These are phyloP conservation scores for Stegodyphus mimosarum DNA, from an alignment of 1,140 invertebrate species.

Conservation along the genomic window DNA sequence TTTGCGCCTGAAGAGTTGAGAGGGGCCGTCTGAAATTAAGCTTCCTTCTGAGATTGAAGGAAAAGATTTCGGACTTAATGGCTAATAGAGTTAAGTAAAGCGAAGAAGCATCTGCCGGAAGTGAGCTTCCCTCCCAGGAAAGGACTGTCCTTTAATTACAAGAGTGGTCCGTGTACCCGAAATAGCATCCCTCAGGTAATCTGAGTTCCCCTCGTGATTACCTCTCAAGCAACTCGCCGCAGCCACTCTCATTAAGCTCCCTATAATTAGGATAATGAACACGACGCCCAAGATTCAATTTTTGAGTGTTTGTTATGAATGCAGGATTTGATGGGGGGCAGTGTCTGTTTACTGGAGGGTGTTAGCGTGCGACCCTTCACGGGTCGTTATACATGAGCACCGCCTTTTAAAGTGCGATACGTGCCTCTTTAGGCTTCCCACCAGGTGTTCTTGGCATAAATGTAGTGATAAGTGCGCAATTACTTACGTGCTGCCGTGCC, in stretches of 20 bases:
- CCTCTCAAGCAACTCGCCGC: slow-evolving; percentile 20
- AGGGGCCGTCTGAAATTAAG: no score
- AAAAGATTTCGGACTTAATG: background rate
- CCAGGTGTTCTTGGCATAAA: no score
- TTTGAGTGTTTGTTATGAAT: slow-evolving; percentile 24
- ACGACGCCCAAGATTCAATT: background rate
- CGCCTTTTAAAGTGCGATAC: no score
- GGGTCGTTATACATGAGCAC: no score
- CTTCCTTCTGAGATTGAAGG: no score
- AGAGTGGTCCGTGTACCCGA: slow-evolving; percentile 3
- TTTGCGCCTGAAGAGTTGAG: no score
- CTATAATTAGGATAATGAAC: slow-evolving; percentile 35
- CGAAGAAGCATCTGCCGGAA: background rate
- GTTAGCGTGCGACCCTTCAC: no score
- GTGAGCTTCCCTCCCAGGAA: background rate
- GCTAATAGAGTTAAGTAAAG: background rate
- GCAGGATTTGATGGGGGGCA: slow-evolving; percentile 4
- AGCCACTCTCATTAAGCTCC: slow-evolving; percentile 9
- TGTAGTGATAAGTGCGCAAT: no score
- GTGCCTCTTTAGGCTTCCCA: no score
- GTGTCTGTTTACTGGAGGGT: background rate
- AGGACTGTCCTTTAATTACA: slow-evolving; percentile 40
- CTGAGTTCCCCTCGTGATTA: slow-evolving; percentile 20
- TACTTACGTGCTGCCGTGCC: no score
- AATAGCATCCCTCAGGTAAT: slow-evolving; percentile 36